Base-by-base conservation (phyloP, 1,140 invertebrate genomes). In the Aphis gossypii region DNA sequence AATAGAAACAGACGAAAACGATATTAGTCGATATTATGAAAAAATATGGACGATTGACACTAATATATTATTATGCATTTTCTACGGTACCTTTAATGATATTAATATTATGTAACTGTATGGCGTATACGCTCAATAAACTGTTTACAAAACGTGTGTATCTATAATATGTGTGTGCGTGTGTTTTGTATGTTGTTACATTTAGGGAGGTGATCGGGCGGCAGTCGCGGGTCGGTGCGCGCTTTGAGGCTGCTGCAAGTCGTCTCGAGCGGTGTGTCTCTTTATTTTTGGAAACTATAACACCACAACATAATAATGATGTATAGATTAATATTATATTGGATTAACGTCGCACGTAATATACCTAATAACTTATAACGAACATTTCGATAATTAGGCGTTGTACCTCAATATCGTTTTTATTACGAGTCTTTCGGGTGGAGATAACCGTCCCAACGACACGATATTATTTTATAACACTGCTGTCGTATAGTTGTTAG, bases 161-260 rank as follows among this genome's bases (percentile, higher is more conserved):
- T 25, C 54, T 56, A 56, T 56, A 30, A 9, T 60, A 9, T 11
- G 2, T 60, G 9, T 68, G 60, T 68, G 60, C n/a, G 60, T 68
- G 82, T 83, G 82, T 83, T 41, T 83, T 83, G 18, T 76, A 76
- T n/a, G 60, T n/a, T n/a, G 60, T 23, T 76, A 76, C 60, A 76
- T 76, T 76, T 76, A 76, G 30, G 60, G 60, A n/a, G 60, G 30
- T 76, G 60, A 76, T n/a, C 60, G 60, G 60, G 11, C 4, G 60
- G 11, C 30, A n/a, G 60, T 76, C 30, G 60, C 60, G 30, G 60
- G 30, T n/a, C 30, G 60, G 60, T n/a, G 60, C 60, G 30, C 30
- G 30, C 60, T 76, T n/a, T n/a, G 30, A n/a, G 60, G 18, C 11
- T n/a, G 60, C 60, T 76, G 60, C 60, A 18, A n/a, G n/a, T 76